Evolutionary conservation across 2,797 vertebrate genomes (phyloP), one percentile per base, ranked within the genome.

Genomic region (Sebastes iracundus): DNA sequence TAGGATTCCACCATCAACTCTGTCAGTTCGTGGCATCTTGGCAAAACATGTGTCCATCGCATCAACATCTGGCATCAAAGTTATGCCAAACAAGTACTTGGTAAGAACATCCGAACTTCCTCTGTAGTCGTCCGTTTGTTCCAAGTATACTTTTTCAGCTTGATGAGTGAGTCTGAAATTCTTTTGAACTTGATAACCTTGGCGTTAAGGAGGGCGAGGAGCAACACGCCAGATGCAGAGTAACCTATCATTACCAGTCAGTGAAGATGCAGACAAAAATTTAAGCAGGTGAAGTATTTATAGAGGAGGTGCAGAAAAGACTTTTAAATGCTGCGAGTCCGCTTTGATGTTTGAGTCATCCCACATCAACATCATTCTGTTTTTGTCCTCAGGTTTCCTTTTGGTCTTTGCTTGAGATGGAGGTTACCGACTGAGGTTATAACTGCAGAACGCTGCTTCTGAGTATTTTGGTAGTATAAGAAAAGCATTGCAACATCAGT

Each of bases 301-400:
- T 76, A 72, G 79, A 77, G 20, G 38, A 80, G 58, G 38, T 87
- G 67, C 60, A 79, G 87, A 80, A 84, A 74, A 59, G 69, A 71
- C n/a, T 63, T 82, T 83, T 77, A 85, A 80, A 67, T 77, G 70
- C 72, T 75, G 60, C 27, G 76, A 75, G 80, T 32, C 62, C 4
- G 12, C 72, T 84, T 82, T 92, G 79, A 88, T 80, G 77, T 78
- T 63, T 79, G 56, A 86, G 72, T 90, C 86, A 81, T 90, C 42
- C 38, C 62, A 62, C 72, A 76, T 76, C 79, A 75, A 52, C 61
- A 61, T 72, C 55, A 70, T 58, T 70, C 58, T 82, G 68, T 82
- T 81, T 82, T 80, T 62, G 35, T 65, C 66, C 27, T 71, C 60
- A 25, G 56, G 32, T 77, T 83, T 81, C 35, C 38, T 62, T 85